Evolutionary conservation across 2,888 invertebrate genomes (phyloP).

Genomic region (Drosophila pseudotalamancana): DNA sequence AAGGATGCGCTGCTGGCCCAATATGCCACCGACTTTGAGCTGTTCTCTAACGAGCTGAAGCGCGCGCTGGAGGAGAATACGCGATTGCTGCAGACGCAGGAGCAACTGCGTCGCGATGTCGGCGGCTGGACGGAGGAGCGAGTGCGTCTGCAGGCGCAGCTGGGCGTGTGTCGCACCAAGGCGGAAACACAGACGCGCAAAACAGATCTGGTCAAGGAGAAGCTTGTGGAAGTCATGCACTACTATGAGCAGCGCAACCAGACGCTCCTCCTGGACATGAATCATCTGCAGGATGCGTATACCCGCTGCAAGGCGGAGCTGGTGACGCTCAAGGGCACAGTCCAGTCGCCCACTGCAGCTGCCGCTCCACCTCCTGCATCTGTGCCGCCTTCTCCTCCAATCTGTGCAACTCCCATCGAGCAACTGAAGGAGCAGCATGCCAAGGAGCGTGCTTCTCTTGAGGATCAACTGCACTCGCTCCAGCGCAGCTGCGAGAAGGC

Average conservation of each 20-base stretch:
- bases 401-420: slow-evolving; percentile 90
- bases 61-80: slow-evolving; percentile 90
- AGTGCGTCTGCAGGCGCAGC: slow-evolving; percentile 82
- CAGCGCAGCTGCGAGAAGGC: slow-evolving; percentile 76
- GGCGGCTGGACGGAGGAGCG: slow-evolving; percentile 84
- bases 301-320: slow-evolving; percentile 82
- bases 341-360: not conserved
- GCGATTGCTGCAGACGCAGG: slow-evolving; percentile 85
- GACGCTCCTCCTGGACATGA: slow-evolving; percentile 82
- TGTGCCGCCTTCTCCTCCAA: slow-evolving; percentile 83
- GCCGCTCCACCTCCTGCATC: slow-evolving; percentile 2
- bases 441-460: slow-evolving; percentile 85
- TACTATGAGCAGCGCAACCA: slow-evolving; percentile 90
- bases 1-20: slow-evolving; percentile 89
- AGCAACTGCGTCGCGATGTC: slow-evolving; percentile 84
- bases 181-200: slow-evolving; percentile 86
- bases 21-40: slow-evolving; percentile 89
- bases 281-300: slow-evolving; percentile 83
- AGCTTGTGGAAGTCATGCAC: slow-evolving; percentile 89
- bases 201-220: slow-evolving; percentile 89
- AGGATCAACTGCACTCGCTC: slow-evolving; percentile 64
- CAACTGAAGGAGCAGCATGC: slow-evolving; percentile 90
- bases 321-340: slow-evolving; percentile 69
- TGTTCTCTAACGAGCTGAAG: slow-evolving; percentile 89
- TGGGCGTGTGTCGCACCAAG: slow-evolving; percentile 82